These are phyloP conservation scores for Turnix velox DNA, from an alignment of 2,113 vertebrate genomes.

Conservation along the genomic window DNA sequence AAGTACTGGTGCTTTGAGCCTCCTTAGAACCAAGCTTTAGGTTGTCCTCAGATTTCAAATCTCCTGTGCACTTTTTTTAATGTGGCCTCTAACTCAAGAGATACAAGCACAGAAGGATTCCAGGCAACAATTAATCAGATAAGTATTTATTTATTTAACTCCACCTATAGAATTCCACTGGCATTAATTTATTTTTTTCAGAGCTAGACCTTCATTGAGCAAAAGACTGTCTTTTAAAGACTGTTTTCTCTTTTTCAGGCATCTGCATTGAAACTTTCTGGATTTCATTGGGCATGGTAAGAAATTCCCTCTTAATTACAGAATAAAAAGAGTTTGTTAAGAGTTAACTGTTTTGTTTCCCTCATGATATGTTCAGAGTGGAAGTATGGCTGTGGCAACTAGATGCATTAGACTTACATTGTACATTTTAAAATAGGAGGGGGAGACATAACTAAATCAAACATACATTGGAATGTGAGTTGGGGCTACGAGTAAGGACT, in stretches of 20 bases:
- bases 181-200: slow-evolving; percentile 21
- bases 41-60: slow-evolving; percentile 62
- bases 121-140: slow-evolving; percentile 66
- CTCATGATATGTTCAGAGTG: neutral
- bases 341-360: neutral
- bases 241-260: slow-evolving; percentile 53
- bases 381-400: neutral
- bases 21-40: slow-evolving; percentile 56
- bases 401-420: neutral
- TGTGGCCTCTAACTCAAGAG: slow-evolving; percentile 65
- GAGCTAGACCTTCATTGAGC: neutral
- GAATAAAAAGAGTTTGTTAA: neutral
- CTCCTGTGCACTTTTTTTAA: slow-evolving; percentile 42
- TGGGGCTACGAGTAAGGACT: too few species aligned
- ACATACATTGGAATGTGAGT: neutral
- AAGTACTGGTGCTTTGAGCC: slow-evolving; percentile 31
- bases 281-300: slow-evolving; percentile 57
- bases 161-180: slow-evolving; percentile 53
- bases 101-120: slow-evolving; percentile 69
- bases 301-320: slow-evolving; percentile 5
- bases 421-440: neutral
- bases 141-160: slow-evolving; percentile 74
- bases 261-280: slow-evolving; percentile 22
- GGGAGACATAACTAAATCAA: neutral
- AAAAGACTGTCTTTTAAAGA: slow-evolving; percentile 38